Percentiles rank a stretch among this genome's conserved stretches.
phyloP scores from a whole-genome alignment of 2,888 invertebrate species.

The Trachelus tabidus region DNA sequence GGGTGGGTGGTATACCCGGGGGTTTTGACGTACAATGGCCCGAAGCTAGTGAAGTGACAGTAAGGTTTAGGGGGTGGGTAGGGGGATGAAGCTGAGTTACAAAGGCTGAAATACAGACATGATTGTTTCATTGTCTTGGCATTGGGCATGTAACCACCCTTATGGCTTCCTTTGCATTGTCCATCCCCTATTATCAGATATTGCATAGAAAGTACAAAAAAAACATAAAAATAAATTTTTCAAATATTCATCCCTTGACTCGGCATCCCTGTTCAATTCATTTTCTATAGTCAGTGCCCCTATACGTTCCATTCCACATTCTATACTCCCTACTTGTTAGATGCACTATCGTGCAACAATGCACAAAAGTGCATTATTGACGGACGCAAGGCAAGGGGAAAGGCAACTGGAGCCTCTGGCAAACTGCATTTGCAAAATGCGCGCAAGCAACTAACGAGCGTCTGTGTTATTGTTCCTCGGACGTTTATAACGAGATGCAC shows the following conservation, averaged over 20 bases:
- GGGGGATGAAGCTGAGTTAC: neutral
- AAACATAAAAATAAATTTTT: no score
- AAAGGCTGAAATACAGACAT: slow-evolving; percentile 2
- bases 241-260: neutral
- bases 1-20: neutral
- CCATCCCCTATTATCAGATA: neutral
- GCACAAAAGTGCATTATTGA: neutral
- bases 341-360: neutral
- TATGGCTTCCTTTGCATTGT: neutral
- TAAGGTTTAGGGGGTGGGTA: slow-evolving; percentile 15
- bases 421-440: no score
- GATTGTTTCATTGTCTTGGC: slow-evolving; percentile 6
- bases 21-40: slow-evolving; percentile 18
- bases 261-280: neutral
- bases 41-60: slow-evolving; percentile 27
- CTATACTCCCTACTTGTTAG: neutral
- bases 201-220: neutral
- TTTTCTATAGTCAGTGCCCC: neutral
- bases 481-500: neutral
- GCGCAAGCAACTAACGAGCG: neutral
- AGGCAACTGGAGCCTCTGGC: no score
- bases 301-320: neutral
- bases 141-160: neutral
- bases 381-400: no score
- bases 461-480: neutral